Evolutionary conservation across 2,797 vertebrate species (phyloP), one percentile per base, ranked within the genome.

Genomic region (Gallirallus australis): DNA sequence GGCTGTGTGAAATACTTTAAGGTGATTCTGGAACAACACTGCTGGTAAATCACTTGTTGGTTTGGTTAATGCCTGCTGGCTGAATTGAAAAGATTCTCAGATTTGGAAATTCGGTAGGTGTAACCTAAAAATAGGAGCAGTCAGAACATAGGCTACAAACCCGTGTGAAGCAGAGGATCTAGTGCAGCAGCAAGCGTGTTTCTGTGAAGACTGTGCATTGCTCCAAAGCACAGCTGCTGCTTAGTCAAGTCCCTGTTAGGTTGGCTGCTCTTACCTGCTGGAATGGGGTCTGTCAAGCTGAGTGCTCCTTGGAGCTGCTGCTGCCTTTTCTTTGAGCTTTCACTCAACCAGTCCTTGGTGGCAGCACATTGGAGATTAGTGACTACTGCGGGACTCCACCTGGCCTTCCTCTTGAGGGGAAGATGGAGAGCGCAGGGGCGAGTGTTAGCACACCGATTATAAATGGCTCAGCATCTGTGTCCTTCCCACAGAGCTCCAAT

Each of bases 391-490:
- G 78, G 59, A 40, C 37, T 53, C 33, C n/a, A 27, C 33, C 65
- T 37, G 33, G 27, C 80, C 65, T 90, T 80, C 21, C 57, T 37
- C 9, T 23, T 70, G 80, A 57, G 83, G 68, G 82, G 63, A 61
- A 27, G 76, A 47, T 14, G 12, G 77, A 28, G 40, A 48, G 30
- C 11, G 2, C 3, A 0, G 30, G n/a, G 30, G n/a, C 5, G 5
- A 70, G 35, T 1, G 0, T 63, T 57, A 33, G 65, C 19, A 2
- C 19, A 4, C 27, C 42, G 71, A 7, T 54, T 42, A 0, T 54
- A 69, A 31, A 28, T 63, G 40, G 81, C 35, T 87, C 47, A 3
- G 1, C 33, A 48, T 45, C 47, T 14, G 4, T 39, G 56, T 59
- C 60, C 40, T 86, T 80, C 81, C 75, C 53, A 57, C 64, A 59